These are phyloP conservation scores for Labeo calbasu DNA, from an alignment of 2,797 vertebrate species.

Conservation along the genomic window DNA sequence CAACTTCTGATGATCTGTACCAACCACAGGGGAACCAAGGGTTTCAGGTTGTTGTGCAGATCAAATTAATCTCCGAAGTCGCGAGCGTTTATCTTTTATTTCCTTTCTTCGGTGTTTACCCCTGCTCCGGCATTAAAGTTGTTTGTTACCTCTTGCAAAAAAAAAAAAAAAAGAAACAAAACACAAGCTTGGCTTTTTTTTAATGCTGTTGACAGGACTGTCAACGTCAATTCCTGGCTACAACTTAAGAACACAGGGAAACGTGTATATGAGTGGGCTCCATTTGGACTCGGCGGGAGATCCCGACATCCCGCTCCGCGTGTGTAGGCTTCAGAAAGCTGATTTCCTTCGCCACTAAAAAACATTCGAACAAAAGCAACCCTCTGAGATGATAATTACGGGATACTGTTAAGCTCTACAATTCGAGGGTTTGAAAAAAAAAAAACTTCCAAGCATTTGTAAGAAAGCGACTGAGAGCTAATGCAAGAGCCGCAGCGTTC, in stretches of 20 bases:
- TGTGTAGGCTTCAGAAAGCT: slow-evolving; percentile 48
- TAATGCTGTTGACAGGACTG: slow-evolving; percentile 30
- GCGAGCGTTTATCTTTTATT: slow-evolving; percentile 32
- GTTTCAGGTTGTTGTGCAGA: slow-evolving; percentile 33
- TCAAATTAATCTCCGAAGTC: slow-evolving; percentile 52
- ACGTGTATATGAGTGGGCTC: slow-evolving; percentile 19
- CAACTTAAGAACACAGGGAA: slow-evolving; percentile 43
- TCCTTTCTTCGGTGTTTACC: background rate
- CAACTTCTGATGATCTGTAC: slow-evolving; percentile 54
- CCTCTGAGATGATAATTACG: slow-evolving; percentile 47
- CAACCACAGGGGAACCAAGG: slow-evolving; percentile 37
- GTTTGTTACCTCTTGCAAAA: slow-evolving; percentile 22
- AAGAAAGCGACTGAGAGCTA: background rate
- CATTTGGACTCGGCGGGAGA: slow-evolving; percentile 43
- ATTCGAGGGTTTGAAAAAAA: background rate
- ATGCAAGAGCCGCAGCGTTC: background rate
- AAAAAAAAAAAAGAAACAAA: background rate
- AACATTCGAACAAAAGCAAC: slow-evolving; percentile 37
- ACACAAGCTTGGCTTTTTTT: background rate
- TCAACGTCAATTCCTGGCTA: slow-evolving; percentile 22
- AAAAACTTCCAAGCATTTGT: background rate
- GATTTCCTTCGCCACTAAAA: slow-evolving; percentile 19
- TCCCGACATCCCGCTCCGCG: slow-evolving; percentile 21
- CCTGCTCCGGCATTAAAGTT: slow-evolving; percentile 32
- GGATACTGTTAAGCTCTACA: slow-evolving; percentile 33